These are phyloP conservation scores for Oscarella lobularis DNA, from an alignment of 37 sponge, comb jelly and placozoan genomes.

Conservation along the genomic window DNA sequence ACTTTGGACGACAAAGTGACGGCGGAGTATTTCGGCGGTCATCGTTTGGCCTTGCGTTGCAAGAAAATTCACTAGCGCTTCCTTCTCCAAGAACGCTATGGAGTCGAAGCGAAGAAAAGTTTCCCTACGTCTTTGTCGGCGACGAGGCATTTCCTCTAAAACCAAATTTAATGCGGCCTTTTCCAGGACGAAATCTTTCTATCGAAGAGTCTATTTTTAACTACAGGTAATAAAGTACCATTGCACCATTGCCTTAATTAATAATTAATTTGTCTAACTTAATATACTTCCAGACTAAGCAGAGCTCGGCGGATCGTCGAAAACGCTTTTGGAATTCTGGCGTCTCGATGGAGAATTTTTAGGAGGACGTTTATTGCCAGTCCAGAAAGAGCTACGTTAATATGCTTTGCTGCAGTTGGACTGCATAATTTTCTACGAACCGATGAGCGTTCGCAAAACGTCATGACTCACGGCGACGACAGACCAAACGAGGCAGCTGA, in stretches of 20 bases:
- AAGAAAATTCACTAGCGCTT: not conserved
- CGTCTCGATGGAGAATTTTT: not conserved
- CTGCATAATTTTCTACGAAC: not conserved
- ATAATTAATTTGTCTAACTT: no score
- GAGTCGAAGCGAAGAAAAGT: not conserved
- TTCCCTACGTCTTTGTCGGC: not conserved
- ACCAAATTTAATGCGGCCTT: not conserved
- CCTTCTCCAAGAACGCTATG: no score
- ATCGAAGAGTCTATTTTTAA: not conserved
- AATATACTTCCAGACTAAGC: no score
- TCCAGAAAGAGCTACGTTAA: not conserved
- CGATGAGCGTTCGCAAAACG: not conserved
- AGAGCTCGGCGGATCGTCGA: no score
- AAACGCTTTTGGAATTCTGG: not conserved
- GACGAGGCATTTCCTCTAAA: not conserved
- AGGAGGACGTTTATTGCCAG: not conserved
- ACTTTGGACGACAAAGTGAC: slow-evolving; percentile 4
- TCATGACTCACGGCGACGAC: no score
- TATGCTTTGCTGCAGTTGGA: not conserved
- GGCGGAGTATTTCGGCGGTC: slow-evolving; percentile 17
- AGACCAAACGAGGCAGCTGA: no score
- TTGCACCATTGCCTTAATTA: no score
- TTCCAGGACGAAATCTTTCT: not conserved
- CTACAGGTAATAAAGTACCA: no score
- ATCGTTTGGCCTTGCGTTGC: slow-evolving; percentile 14